Evolutionary conservation across 2,888 invertebrate genomes (phyloP).

Genomic region (Mythimna vitellina): DNA sequence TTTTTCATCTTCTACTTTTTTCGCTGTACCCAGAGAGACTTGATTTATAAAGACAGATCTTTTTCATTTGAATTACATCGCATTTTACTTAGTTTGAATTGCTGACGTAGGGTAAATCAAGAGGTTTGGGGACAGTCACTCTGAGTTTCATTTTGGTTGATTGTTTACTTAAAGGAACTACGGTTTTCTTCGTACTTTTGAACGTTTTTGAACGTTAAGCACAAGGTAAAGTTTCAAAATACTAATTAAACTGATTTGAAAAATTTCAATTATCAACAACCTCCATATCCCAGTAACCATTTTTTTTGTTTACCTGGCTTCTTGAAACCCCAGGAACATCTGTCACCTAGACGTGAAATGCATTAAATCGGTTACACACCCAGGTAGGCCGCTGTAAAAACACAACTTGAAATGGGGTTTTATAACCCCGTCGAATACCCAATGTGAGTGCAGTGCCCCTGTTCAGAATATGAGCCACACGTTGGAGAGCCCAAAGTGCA

Average conservation of each 20-base stretch:
- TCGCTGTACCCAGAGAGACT: slow-evolving; percentile 33
- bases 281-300: too few relatives aligned
- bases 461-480: too few relatives aligned
- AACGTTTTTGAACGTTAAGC: not conserved
- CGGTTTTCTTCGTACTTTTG: not conserved
- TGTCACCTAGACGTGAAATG: too few relatives aligned
- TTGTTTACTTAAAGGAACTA: slow-evolving; percentile 6
- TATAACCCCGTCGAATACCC: too few relatives aligned
- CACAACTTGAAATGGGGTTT: too few relatives aligned
- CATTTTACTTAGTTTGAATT: slow-evolving; percentile 51
- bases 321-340: too few relatives aligned
- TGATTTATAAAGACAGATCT: slow-evolving; percentile 54
- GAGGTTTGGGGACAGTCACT: slow-evolving; percentile 25
- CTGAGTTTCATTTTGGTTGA: slow-evolving; percentile 21
- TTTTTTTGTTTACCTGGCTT: too few relatives aligned
- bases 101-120: slow-evolving; percentile 27
- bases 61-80: slow-evolving; percentile 46
- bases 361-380: too few relatives aligned
- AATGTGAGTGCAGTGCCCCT: too few relatives aligned
- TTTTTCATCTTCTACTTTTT: slow-evolving; percentile 59
- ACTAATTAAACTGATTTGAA: not conserved
- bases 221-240: not conserved
- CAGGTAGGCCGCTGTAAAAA: too few relatives aligned
- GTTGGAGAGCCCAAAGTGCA: too few relatives aligned
- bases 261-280: not conserved